A percentile compares a stretch with the other conserved stretches of the same genome.
Evolutionary conservation across 1,140 invertebrate species (phyloP).

Genomic region (Aricia agestis): DNA sequence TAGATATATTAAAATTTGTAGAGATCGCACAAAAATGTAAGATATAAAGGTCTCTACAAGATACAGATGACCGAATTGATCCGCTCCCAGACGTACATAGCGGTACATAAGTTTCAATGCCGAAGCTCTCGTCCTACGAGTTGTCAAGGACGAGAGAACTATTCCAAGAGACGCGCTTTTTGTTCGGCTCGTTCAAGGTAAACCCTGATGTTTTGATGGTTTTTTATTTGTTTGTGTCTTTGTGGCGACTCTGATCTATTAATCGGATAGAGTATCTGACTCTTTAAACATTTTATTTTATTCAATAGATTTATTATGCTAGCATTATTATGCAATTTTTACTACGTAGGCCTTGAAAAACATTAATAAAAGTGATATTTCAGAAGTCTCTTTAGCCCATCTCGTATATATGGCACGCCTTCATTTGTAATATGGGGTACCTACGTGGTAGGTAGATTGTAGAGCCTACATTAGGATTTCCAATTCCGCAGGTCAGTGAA

Average conservation of each 20-base stretch:
- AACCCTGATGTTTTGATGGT: not conserved
- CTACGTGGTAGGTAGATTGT: not conserved
- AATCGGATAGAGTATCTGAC: too few relatives aligned
- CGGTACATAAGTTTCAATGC: conserved; percentile 21
- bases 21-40: not conserved
- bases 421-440: conserved; percentile 4
- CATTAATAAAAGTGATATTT: too few relatives aligned
- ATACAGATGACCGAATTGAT: not conserved
- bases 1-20: too few relatives aligned
- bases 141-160: conserved; percentile 31
- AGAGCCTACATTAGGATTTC: not conserved
- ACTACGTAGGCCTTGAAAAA: too few relatives aligned
- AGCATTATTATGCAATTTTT: too few relatives aligned
- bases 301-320: too few relatives aligned
- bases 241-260: not conserved
- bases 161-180: not conserved
- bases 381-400: too few relatives aligned
- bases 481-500: conserved; percentile 41
- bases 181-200: not conserved
- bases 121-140: conserved; percentile 27
- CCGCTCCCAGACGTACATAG: conserved; percentile 19
- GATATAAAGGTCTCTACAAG: not conserved
- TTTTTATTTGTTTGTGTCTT: not conserved
- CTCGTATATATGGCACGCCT: not conserved
- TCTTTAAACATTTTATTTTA: too few relatives aligned